These are phyloP conservation scores for Leucoma salicis DNA, from an alignment of 2,888 invertebrate species.

Conservation along the genomic window DNA sequence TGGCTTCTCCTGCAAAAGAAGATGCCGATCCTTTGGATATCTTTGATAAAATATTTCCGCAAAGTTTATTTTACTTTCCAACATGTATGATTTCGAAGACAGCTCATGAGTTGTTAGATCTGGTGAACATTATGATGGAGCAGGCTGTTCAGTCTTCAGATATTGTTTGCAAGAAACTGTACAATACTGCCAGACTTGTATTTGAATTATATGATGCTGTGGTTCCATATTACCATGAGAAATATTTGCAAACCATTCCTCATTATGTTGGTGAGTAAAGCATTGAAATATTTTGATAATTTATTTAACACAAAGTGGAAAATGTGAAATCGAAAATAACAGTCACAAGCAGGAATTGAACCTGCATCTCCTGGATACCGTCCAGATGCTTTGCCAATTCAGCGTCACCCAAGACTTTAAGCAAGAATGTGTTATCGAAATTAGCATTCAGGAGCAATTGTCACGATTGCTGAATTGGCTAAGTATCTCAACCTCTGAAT, in stretches of 20 bases:
- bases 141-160: constrained; percentile 85
- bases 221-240: constrained; percentile 90
- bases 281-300: not conserved
- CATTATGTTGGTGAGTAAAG: constrained; percentile 88
- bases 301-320: too few species aligned
- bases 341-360: too few species aligned
- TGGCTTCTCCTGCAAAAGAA: constrained; percentile 13
- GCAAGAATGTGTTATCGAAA: too few species aligned
- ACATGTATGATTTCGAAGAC: constrained; percentile 84
- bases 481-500: too few species aligned
- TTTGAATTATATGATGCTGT: constrained; percentile 89
- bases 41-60: constrained; percentile 66
- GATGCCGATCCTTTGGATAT: constrained; percentile 61
- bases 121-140: constrained; percentile 85
- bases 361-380: too few species aligned
- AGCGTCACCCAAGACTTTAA: too few species aligned
- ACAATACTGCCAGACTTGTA: constrained; percentile 86
- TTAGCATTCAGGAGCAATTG: too few species aligned
- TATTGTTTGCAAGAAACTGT: constrained; percentile 84
- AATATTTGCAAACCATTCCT: constrained; percentile 90
- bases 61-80: constrained; percentile 74
- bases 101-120: constrained; percentile 83
- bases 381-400: too few species aligned
- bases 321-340: too few species aligned
- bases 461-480: too few species aligned